Percentiles rank a stretch among this genome's conserved stretches.
Conservation (phyloP, 1,140 invertebrate species). For the Platyscapa corneri region DNA sequence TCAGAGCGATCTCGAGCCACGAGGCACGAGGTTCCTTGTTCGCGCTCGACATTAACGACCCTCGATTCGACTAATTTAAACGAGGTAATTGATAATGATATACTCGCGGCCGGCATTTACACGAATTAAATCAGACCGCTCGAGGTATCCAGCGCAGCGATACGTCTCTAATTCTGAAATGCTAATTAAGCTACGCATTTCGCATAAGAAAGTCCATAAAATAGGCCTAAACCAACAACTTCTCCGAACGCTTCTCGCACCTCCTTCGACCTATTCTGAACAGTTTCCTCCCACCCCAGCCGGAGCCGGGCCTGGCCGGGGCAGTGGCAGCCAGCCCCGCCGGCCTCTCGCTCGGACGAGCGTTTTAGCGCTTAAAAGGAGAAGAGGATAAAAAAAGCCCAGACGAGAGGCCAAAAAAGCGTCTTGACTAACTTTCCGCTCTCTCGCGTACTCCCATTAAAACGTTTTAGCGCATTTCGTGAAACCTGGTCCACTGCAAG, state of each 20-base stretch:
- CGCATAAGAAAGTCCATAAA: neutral
- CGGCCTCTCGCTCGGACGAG: too few relatives aligned
- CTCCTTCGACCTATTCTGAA: neutral
- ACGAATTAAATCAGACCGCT: neutral
- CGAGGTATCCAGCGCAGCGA: too few relatives aligned
- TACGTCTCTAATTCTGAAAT: constrained; percentile 11
- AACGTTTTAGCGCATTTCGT: constrained; percentile 67
- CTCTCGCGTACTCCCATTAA: constrained; percentile 63
- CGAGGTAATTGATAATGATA: constrained; percentile 13
- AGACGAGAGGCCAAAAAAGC: neutral
- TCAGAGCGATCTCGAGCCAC: too few relatives aligned
- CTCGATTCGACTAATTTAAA: constrained; percentile 2
- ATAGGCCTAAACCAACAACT: constrained; percentile 9
- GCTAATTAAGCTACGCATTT: neutral
- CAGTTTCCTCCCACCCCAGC: too few relatives aligned
- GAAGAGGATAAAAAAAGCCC: too few relatives aligned
- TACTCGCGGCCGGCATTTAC: neutral
- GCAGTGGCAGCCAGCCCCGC: too few relatives aligned
- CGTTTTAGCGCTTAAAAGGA: too few relatives aligned
- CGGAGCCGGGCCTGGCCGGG: too few relatives aligned
- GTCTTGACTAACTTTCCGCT: neutral
- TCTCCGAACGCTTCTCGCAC: neutral
- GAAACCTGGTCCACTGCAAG: constrained; percentile 48
- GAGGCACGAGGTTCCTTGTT: too few relatives aligned
- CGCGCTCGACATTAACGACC: neutral